These are phyloP conservation scores for Neodiprion fabricii DNA, from an alignment of 1,140 invertebrate species.

Conservation along the genomic window DNA sequence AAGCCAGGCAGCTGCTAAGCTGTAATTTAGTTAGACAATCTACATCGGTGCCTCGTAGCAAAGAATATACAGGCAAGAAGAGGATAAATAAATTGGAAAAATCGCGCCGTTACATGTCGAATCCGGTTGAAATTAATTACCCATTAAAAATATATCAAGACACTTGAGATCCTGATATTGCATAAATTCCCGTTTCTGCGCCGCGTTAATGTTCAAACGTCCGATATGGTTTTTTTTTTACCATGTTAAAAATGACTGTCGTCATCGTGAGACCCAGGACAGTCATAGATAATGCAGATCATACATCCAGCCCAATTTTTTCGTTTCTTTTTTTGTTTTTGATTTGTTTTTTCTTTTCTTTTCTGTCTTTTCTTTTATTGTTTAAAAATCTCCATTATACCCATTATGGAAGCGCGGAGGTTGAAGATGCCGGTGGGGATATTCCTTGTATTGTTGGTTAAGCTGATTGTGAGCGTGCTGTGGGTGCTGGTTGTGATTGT, in stretches of 20 bases:
- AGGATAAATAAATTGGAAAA: too few relatives aligned
- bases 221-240: background rate
- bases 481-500: slow-evolving; percentile 41
- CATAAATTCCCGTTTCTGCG: background rate
- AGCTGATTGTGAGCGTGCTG: slow-evolving; percentile 43
- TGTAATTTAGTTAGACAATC: too few relatives aligned
- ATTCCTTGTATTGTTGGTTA: slow-evolving; percentile 55
- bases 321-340: too few relatives aligned
- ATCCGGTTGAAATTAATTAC: too few relatives aligned
- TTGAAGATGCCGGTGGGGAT: slow-evolving; percentile 55
- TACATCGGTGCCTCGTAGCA: too few relatives aligned
- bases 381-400: slow-evolving; percentile 35
- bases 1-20: too few relatives aligned
- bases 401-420: slow-evolving; percentile 53
- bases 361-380: slow-evolving; percentile 5
- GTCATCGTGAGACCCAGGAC: too few relatives aligned
- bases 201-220: background rate
- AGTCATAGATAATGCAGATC: background rate
- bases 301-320: background rate
- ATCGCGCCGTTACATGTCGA: too few relatives aligned
- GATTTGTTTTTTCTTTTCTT: background rate
- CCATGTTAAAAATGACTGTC: too few relatives aligned
- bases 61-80: too few relatives aligned
- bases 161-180: too few relatives aligned
- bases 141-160: too few relatives aligned